Evolutionary conservation across 64 coral and sea anemone genomes (phyloP).

Genomic region (Stichodactyla helianthus): DNA sequence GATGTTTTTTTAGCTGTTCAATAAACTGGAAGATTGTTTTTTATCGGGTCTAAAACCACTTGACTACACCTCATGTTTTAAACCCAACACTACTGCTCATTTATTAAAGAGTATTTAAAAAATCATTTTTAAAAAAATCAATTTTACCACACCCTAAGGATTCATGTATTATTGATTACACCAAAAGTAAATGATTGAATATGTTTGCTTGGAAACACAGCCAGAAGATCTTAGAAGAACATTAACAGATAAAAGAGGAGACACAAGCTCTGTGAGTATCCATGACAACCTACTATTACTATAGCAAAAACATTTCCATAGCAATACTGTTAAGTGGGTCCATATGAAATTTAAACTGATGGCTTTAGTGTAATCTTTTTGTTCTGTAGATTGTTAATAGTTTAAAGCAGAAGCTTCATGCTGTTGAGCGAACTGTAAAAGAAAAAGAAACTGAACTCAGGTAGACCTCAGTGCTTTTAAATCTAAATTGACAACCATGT

Average conservation of each 20-base stretch:
- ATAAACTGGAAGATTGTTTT: no score
- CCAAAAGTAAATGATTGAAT: background rate
- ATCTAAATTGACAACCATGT: no score
- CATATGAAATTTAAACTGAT: no score
- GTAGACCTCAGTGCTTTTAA: background rate
- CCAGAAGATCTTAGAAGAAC: conserved; percentile 91
- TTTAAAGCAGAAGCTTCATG: conserved; percentile 90
- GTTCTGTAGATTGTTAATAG: conserved; percentile 74
- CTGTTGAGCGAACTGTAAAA: conserved; percentile 74
- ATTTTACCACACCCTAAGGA: no score
- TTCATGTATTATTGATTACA: background rate
- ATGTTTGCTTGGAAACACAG: conserved; percentile 10
- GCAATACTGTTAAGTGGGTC: no score
- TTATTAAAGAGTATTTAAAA: no score
- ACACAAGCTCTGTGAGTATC: conserved; percentile 78
- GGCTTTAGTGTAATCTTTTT: background rate
- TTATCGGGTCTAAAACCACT: no score
- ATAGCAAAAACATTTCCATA: no score
- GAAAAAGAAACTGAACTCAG: conserved; percentile 83
- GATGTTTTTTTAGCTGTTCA: no score
- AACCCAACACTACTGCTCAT: no score
- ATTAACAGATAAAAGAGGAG: conserved; percentile 74
- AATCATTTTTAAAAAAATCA: no score
- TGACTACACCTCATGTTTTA: no score
- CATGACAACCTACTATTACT: background rate